Percentiles rank a stretch among this genome's conserved stretches.
Conservation (phyloP, 2,888 invertebrate species). For the Lagria hirta region DNA sequence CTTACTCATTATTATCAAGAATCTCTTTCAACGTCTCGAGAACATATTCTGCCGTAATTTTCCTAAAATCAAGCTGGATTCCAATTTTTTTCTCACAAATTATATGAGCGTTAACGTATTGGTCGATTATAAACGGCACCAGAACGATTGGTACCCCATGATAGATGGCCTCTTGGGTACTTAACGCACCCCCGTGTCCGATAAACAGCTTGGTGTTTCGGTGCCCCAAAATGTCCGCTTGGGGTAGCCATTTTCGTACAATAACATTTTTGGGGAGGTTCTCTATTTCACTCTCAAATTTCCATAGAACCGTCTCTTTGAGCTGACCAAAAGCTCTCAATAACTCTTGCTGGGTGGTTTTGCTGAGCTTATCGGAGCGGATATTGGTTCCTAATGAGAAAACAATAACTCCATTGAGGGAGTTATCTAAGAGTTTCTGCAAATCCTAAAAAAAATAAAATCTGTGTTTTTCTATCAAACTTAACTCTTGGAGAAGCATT, state of each 20-base stretch:
- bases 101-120: constrained; percentile 39
- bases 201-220: constrained; percentile 37
- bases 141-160: constrained; percentile 36
- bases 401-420: constrained; percentile 48
- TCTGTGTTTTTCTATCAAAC: constrained; percentile 8
- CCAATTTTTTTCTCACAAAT: constrained; percentile 38
- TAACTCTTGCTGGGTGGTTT: constrained; percentile 36
- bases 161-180: constrained; percentile 35
- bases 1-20: constrained; percentile 32
- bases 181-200: constrained; percentile 35
- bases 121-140: constrained; percentile 36
- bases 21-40: constrained; percentile 30
- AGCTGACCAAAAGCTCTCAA: constrained; percentile 46
- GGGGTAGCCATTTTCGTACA: constrained; percentile 51
- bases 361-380: constrained; percentile 40
- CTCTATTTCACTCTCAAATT: constrained; percentile 45
- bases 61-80: constrained; percentile 29
- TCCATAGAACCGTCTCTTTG: constrained; percentile 51
- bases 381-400: constrained; percentile 51
- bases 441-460: constrained; percentile 39
- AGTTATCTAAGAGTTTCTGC: constrained; percentile 42
- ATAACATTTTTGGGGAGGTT: constrained; percentile 49
- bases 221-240: constrained; percentile 47
- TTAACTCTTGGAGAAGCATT: too few species aligned
- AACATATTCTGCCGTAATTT: constrained; percentile 31